phyloP scores from a whole-genome alignment of 1,140 invertebrate species.

The Polypedilum vanderplanki region DNA sequence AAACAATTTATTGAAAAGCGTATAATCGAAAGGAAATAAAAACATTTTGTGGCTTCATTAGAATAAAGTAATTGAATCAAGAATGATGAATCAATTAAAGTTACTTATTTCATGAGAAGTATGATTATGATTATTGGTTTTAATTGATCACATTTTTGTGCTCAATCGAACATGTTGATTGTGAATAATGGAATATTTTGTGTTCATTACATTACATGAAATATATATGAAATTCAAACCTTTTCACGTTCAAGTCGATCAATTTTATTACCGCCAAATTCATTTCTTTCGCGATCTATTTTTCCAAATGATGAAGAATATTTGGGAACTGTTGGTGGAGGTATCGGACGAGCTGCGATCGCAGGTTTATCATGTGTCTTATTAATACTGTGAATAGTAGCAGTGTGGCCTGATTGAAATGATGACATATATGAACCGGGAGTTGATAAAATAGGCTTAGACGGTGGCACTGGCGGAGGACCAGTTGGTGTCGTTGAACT shows the following conservation, averaged over 20 bases:
- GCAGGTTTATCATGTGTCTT: constrained; percentile 38
- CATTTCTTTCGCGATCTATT: constrained; percentile 32
- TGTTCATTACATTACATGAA: no score
- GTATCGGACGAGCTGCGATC: constrained; percentile 49
- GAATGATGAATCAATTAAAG: no score
- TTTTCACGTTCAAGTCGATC: constrained; percentile 32
- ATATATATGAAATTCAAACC: constrained; percentile 26
- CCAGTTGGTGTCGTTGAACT: neutral
- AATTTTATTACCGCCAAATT: constrained; percentile 31
- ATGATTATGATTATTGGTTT: no score
- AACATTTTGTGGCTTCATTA: no score
- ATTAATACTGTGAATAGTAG: constrained; percentile 32
- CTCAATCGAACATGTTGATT: no score
- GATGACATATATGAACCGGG: constrained; percentile 32
- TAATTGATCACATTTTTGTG: no score
- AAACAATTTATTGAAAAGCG: no score
- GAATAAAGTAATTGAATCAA: no score
- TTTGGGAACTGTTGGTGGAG: constrained; percentile 59
- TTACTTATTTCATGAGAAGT: no score
- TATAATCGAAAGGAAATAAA: no score
- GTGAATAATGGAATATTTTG: no score
- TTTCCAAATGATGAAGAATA: constrained; percentile 44
- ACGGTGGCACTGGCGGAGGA: constrained; percentile 31
- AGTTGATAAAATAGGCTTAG: constrained; percentile 32
- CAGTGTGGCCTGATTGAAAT: constrained; percentile 30